Base-by-base conservation (phyloP, 1,140 invertebrate genomes). In the Diachasmimorpha longicaudata region DNA sequence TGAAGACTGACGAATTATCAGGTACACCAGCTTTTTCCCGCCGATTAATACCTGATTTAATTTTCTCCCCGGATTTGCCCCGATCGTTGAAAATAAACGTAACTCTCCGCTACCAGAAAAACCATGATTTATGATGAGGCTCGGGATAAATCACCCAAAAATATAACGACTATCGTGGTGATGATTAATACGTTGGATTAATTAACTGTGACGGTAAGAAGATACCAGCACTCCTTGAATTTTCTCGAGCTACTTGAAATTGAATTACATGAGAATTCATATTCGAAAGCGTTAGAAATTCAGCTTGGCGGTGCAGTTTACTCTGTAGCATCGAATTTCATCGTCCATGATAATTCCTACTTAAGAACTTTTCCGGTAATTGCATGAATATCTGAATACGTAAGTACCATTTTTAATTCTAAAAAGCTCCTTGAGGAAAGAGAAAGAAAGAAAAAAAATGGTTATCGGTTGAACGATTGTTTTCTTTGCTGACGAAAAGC, bases 171-270 rank as follows among this genome's bases (percentile, higher is more conserved):
- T 66, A 66, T 31, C 31, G 36, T 14, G 1, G 21, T 25, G 58
- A 68, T 68, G 66, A 68, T 68, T 68, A 68, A 68, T 68, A n/a
- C 13, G 4, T 4, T 9, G 31, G 13, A 68, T 68, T 68, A 68
- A 68, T 68, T 68, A 68, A 16, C 66, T 39, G 66, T 68, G 66
- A 68, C 66, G 66, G 36, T 37, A 68, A 68, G 36, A 39, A 68
- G 36, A 68, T 37, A 19, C 66, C 36, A 8, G 25, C 6, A 10
- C 66, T 13, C 6, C 19, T 23, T 63, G 19, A n/a, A 63, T 25
- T 25, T 23, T 25, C 58, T 63, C n/a, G 14, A 55, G 39, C 48
- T 19, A 52, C 48, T 52, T 52, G 48, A 52, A 52, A 52, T 19
- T 52, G 14, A 52, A 52, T 52, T 52, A 52, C 48, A 52, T 8